Conservation (phyloP, 2,797 vertebrate genomes). For the Argyrosomus regius region DNA sequence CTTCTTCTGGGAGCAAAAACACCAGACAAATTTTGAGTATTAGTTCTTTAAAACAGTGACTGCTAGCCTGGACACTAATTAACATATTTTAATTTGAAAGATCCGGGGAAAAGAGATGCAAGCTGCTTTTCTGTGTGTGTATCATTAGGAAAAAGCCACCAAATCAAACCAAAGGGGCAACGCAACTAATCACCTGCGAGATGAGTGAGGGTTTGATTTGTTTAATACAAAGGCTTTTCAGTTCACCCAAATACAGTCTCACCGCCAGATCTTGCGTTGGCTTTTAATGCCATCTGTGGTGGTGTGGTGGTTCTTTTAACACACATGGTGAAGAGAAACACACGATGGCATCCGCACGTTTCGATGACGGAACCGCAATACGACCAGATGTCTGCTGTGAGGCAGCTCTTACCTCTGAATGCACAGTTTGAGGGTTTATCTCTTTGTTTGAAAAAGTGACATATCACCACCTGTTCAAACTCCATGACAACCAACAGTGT, state of each 20-base stretch:
- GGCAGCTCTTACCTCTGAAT: constrained; percentile 30
- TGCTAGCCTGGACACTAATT: not conserved
- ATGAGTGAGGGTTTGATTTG: constrained; percentile 10
- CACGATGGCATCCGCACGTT: constrained; percentile 44
- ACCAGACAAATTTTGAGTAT: constrained; percentile 14
- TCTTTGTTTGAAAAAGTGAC: constrained; percentile 59
- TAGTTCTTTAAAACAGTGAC: not conserved
- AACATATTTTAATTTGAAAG: constrained; percentile 8
- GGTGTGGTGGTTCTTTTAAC: constrained; percentile 47
- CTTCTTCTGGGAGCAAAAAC: constrained; percentile 33
- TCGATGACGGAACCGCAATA: constrained; percentile 35
- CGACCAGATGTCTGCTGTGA: constrained; percentile 62
- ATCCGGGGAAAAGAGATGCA: not conserved
- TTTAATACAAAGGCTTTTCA: constrained; percentile 15
- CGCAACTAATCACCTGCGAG: constrained; percentile 11
- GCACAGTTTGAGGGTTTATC: constrained; percentile 58
- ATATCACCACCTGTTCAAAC: constrained; percentile 68
- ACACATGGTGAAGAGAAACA: constrained; percentile 30
- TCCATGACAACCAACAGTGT: constrained; percentile 34
- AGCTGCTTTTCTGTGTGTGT: not conserved
- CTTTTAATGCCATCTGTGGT: constrained; percentile 60
- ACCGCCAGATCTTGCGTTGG: constrained; percentile 20
- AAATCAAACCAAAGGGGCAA: not conserved
- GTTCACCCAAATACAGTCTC: constrained; percentile 26
- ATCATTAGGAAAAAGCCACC: not conserved